Evolutionary conservation across 2,113 vertebrate genomes (phyloP).

Genomic region (Phylloscopus trochiloides): DNA sequence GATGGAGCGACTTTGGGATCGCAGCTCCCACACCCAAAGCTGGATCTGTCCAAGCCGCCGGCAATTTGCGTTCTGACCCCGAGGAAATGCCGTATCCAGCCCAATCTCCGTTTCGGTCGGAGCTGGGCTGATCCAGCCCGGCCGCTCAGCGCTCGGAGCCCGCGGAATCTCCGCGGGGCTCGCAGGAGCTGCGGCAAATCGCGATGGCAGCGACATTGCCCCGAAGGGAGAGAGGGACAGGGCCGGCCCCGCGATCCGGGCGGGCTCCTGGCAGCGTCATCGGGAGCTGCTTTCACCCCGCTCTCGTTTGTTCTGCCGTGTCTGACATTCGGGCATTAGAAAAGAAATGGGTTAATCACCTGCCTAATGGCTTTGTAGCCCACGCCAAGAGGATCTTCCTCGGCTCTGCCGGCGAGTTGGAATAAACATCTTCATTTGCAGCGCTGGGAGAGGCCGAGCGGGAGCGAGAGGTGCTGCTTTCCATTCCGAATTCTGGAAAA

Average conservation of each 20-base stretch:
- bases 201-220: not conserved
- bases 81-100: slow-evolving; percentile 32
- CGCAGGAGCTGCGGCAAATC: slow-evolving; percentile 16
- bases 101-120: not conserved
- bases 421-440: not conserved
- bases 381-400: not conserved
- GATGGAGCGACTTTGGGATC: not conserved
- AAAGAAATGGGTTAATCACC: slow-evolving; percentile 54
- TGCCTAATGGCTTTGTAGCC: not conserved
- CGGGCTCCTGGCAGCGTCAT: not conserved
- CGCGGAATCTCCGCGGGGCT: not conserved
- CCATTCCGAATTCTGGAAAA: not conserved
- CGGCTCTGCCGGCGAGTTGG: not conserved
- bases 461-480: not conserved
- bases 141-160: slow-evolving; percentile 1
- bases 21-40: not conserved
- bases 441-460: not conserved
- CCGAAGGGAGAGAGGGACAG: not conserved
- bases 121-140: not conserved
- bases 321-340: not conserved
- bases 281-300: slow-evolving; percentile 18
- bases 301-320: not conserved
- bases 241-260: slow-evolving; percentile 1
- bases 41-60: not conserved
- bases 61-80: not conserved